Base-by-base conservation (phyloP, 2,797 vertebrate genomes). In the Hyperoplus lanceolatus region DNA sequence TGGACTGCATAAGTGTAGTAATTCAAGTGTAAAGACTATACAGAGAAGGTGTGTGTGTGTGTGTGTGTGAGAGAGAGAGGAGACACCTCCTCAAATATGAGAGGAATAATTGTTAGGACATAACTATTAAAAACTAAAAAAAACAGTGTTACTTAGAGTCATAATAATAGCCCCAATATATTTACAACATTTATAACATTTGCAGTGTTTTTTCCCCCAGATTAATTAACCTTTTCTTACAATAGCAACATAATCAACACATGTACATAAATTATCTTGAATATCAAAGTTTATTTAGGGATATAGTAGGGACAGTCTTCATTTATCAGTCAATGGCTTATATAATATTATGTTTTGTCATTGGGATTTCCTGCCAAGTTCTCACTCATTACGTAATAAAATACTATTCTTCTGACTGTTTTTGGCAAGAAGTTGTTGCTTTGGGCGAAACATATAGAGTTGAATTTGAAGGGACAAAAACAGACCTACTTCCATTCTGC, bases 381-480 rank as follows among this genome's bases (percentile, higher is more conserved):
- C 48, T 50, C 16, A 50, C 1, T 21, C 36, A 60, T 61, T 61
- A 45, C 15, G 18, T n/a, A 75, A 10, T 10, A 9, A 65, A 13
- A 67, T 29, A 29, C 29, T 29, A 29, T 29, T 50, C 4, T 9
- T 11, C 18, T 39, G 14, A 10, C 21, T 51, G n/a, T 46, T 54
- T 48, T 65, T 51, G 21, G 29, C 9, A 66, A 42, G 6, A 62
- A 3, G 41, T 67, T 64, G 66, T 45, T 13, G 3, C 2, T n/a
- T 54, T 15, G 36, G 29, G 8, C 38, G 8, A 63, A 67, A 15
- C 29, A 38, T 66, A 39, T 1, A 2, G 0, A 55, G 55, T 45
- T 62, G n/a, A 62, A 51, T 65, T 66, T 56, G 18, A 79, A 69
- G 41, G 43, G 18, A 6, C 16, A 48, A 8, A n/a, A 14, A 7